Evolutionary conservation across 2,888 invertebrate genomes (phyloP), one percentile per base, ranked within the genome.

Genomic region (Hemicrepidius hirtus): DNA sequence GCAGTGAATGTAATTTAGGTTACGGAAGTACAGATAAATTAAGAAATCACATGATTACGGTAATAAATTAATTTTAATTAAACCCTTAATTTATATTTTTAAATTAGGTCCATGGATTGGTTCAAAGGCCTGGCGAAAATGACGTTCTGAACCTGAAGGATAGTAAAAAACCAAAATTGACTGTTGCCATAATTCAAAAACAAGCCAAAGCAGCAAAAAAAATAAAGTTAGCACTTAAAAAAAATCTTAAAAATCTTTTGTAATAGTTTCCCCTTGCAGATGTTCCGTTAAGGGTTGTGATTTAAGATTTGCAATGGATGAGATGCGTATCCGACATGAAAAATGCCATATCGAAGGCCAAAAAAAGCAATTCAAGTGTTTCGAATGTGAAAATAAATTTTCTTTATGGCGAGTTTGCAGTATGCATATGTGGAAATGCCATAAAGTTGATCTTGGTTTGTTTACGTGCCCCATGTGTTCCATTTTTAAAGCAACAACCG

Each of bases 351-450:
- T 84, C 0, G 79, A 82, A n/a, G 81, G 80, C 3, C 77, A 80
- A 28, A 82, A 81, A 57, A 83, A 85, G 70, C 84, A 85, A 55
- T 91, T 90, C 74, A 88, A 87, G 75, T 91, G 91, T 78, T 86
- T 81, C 3, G 85, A 88, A 60, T 92, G 91, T 75, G 85, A 86
- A 0, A 82, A 87, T 69, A 84, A 86, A n/a, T 87, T 90, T 74
- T 83, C 86, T 0, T 88, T 89, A 68, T 94, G 94, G 94, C 87
- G 90, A 18, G 86, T 88, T 4, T 91, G 93, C 79, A 90, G 91
- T 6, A 85, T 89, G 75, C 94, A 94, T 84, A 85, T 94, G 77
- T 93, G 93, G 92, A 91, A 90, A 77, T 85, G 86, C 2, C 94
- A 94, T 84, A 86, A 89, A 77, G 85, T 92, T 10, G 89, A 91